Evolutionary conservation across 2,888 invertebrate genomes (phyloP), one percentile per base, ranked within the genome.

Genomic region (Cheilosia variabilis): DNA sequence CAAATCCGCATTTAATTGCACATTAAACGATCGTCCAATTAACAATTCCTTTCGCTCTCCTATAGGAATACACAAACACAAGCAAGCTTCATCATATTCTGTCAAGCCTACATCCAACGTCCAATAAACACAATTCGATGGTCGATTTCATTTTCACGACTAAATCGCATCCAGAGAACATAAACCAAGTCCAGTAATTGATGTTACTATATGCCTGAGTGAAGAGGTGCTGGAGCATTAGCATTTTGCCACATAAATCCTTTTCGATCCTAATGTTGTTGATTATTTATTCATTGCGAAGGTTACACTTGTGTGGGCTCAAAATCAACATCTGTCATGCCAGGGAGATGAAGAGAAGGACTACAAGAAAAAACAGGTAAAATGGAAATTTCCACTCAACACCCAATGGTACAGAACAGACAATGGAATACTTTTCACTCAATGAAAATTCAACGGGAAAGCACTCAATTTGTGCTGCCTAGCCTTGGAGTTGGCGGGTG

Each of bases 1-100:
- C 47, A 57, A 79, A 79, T 79, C 71, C 71, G 15, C 43, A 65
- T 79, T 79, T 79, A 65, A 79, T 79, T 72, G 71, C 65, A 52
- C 57, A 79, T 79, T 58, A 65, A 65, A 58, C 63, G 47, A 43
- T 57, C 57, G 17, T 53, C 24, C 58, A 76, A 43, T 76, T 37
- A 58, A 76, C 50, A 52, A 68, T 68, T 68, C 53, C 45, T 22
- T 47, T 58, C 43, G 3, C 53, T 15, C 17, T 10, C 24, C 10
- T 15, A 22, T 13, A 15, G 22, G 15, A 24, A 22, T 15, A 10
- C 22, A 50, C n/a, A 4, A 22, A 10, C 22, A 50, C n/a, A 4
- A 22, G 41, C 31, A 34, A 10, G 9, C 31, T 19, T 17, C 27
- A 37, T 41, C 47, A 45, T 60, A 24, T 45, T 62, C 31, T 6